Conservation (phyloP, 2,113 vertebrate species). For the Jaculus jaculus region DNA sequence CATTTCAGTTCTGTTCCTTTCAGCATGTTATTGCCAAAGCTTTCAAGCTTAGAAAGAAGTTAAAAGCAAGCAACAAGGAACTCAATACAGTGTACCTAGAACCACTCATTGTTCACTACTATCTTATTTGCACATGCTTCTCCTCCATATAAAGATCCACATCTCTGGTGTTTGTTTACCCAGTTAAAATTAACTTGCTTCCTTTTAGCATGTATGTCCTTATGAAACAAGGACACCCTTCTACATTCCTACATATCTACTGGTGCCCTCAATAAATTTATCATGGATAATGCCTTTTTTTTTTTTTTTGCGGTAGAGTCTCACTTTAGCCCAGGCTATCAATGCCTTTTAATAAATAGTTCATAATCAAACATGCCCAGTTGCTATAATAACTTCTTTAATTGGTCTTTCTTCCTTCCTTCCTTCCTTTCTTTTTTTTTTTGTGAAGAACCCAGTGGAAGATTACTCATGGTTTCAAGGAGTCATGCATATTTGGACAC, state of each 20-base stretch:
- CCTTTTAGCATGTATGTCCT: neutral
- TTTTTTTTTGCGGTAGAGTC: neutral
- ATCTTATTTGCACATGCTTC: neutral
- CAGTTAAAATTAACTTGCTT: neutral
- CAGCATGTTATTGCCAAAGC: neutral
- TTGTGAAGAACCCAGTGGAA: neutral
- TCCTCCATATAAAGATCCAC: neutral
- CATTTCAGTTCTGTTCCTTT: neutral
- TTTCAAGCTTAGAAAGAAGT: conserved; percentile 27
- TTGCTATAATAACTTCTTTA: neutral
- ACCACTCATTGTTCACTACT: neutral
- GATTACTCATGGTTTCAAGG: too few relatives aligned
- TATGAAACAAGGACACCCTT: neutral
- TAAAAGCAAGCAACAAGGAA: neutral
- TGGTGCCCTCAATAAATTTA: neutral
- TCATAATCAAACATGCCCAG: neutral
- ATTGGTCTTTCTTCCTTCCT: neutral
- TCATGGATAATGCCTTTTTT: neutral
- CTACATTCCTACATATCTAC: neutral
- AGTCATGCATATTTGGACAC: too few relatives aligned
- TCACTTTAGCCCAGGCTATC: neutral
- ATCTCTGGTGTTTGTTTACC: neutral
- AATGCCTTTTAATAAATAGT: neutral
- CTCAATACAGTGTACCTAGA: neutral
- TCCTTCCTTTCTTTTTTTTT: neutral